phyloP scores from a whole-genome alignment of 2,113 vertebrate genomes.

The Motacilla tschutschensis region DNA sequence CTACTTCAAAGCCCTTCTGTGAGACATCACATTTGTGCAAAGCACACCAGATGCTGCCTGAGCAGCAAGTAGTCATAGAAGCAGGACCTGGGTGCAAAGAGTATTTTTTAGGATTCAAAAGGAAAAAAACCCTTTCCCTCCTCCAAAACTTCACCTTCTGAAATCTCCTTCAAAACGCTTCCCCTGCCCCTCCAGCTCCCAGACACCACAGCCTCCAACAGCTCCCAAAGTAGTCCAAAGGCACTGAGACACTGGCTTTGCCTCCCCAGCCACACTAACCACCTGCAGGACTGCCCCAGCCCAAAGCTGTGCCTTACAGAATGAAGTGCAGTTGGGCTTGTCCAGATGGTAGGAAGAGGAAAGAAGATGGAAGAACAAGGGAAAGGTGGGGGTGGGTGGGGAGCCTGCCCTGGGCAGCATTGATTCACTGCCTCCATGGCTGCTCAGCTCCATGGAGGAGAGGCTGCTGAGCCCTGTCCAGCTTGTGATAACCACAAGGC shows the following conservation, averaged over 20 bases:
- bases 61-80: background rate
- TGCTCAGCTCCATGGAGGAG: background rate
- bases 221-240: background rate
- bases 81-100: background rate
- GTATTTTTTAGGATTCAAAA: background rate
- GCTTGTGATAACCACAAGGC: background rate
- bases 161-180: background rate
- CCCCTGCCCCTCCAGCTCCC: background rate
- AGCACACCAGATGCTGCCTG: background rate
- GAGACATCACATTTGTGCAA: background rate
- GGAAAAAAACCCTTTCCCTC: background rate
- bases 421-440: accelerated
- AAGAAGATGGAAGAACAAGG: background rate
- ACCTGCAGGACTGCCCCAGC: background rate
- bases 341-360: background rate
- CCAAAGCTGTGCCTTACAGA: accelerated
- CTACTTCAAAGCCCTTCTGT: background rate
- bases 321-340: background rate
- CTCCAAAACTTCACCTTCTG: background rate
- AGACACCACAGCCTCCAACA: background rate
- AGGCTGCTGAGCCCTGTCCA: background rate
- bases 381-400: background rate
- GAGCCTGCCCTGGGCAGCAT: background rate
- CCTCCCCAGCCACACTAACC: background rate
- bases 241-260: background rate